Conservation (phyloP, 1,140 invertebrate species). For the Drosophila ohnishii region DNA sequence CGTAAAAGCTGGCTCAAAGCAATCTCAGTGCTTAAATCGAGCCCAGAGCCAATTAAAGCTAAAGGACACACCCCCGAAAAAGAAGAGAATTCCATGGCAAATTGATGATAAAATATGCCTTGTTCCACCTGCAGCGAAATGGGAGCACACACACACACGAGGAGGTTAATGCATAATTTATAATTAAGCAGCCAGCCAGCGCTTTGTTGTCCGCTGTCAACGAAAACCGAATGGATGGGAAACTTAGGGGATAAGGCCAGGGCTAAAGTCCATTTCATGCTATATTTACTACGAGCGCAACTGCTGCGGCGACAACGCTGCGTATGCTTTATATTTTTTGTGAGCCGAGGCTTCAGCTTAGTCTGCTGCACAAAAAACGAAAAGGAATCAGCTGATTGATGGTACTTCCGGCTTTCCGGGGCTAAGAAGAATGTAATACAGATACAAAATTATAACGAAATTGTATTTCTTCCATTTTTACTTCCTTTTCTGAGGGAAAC, state of each 20-base stretch:
- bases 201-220: constrained; percentile 41
- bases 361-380: constrained; percentile 1
- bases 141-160: background rate
- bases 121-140: constrained; percentile 43
- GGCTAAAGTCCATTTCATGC: constrained; percentile 9
- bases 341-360: background rate
- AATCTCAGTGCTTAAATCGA: constrained; percentile 20
- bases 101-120: constrained; percentile 57
- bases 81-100: constrained; percentile 39
- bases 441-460: constrained; percentile 10
- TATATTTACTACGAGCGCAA: constrained; percentile 17
- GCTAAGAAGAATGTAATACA: constrained; percentile 19
- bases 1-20: constrained; percentile 11
- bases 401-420: constrained; percentile 14
- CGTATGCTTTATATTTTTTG: constrained; percentile 34
- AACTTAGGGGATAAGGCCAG: constrained; percentile 16
- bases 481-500: background rate
- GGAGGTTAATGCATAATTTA: constrained; percentile 52
- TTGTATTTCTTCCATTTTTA: background rate
- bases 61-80: constrained; percentile 11
- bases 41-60: constrained; percentile 41
- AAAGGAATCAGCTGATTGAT: constrained; percentile 36
- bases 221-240: constrained; percentile 20
- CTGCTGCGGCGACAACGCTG: constrained; percentile 13
- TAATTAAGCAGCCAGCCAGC: constrained; percentile 56